These are phyloP conservation scores for Laticauda laticaudata DNA, from an alignment of 2,113 vertebrate genomes.

Conservation along the genomic window DNA sequence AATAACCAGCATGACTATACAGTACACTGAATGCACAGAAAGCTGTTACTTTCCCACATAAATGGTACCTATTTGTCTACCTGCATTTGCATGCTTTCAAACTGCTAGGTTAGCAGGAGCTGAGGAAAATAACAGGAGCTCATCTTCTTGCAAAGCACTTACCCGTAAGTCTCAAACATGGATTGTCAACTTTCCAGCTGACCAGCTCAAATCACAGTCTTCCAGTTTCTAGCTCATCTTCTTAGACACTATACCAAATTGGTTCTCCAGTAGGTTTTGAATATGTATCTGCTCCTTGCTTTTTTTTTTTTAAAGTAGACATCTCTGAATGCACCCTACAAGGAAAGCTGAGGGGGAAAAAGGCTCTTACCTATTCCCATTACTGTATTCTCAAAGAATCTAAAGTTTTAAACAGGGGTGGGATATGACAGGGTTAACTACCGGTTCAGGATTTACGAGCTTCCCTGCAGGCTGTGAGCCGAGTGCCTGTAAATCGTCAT, in stretches of 20 bases:
- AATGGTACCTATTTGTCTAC: background rate
- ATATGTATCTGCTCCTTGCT: background rate
- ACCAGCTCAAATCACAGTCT: background rate
- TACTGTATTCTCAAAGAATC: background rate
- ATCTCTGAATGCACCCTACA: background rate
- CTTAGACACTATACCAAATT: background rate
- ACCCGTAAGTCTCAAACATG: background rate
- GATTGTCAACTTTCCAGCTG: background rate
- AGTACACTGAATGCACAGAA: background rate
- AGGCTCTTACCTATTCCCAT: background rate
- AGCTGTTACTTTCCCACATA: background rate
- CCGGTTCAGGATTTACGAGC: too few relatives aligned
- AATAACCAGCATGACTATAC: background rate
- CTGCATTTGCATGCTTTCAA: background rate
- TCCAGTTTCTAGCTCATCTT: background rate
- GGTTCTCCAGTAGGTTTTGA: background rate
- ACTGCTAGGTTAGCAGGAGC: background rate
- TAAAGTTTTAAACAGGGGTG: background rate
- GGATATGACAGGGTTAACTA: too few relatives aligned
- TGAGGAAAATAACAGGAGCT: background rate
- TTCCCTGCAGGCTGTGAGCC: too few relatives aligned
- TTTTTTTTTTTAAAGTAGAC: background rate
- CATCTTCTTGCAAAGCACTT: background rate
- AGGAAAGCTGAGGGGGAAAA: background rate
- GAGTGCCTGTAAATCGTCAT: too few relatives aligned